Conservation (phyloP, 2,888 invertebrate genomes). For the Caenorhabditis japonica region DNA sequence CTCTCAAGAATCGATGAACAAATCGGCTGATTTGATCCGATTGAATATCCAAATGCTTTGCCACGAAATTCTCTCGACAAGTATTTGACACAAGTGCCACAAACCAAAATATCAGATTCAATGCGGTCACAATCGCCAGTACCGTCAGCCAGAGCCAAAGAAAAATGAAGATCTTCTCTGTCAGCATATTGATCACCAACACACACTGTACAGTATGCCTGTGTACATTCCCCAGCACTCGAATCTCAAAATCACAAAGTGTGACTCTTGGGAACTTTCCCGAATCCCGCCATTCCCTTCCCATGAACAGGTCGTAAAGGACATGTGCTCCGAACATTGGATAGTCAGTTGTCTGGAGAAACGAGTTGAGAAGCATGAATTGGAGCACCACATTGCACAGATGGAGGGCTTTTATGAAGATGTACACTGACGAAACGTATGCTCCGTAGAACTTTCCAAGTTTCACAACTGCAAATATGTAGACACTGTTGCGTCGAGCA, state of each 20-base stretch:
- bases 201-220: conserved; percentile 76
- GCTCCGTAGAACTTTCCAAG: conserved; percentile 79
- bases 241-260: conserved; percentile 78
- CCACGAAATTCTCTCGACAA: conserved; percentile 64
- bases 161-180: conserved; percentile 77
- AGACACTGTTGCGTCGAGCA: conserved; percentile 62
- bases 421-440: conserved; percentile 79
- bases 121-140: conserved; percentile 69
- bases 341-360: conserved; percentile 78
- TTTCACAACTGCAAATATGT: conserved; percentile 66
- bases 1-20: conserved; percentile 73
- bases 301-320: conserved; percentile 78
- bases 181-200: conserved; percentile 76
- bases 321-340: conserved; percentile 79
- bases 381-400: conserved; percentile 69
- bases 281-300: conserved; percentile 76
- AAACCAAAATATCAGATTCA: conserved; percentile 77
- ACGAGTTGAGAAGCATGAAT: conserved; percentile 79
- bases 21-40: conserved; percentile 65
- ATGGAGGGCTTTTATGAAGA: conserved; percentile 78
- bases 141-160: conserved; percentile 77
- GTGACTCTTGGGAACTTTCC: conserved; percentile 78
- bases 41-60: conserved; percentile 64
- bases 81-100: conserved; percentile 67
- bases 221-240: conserved; percentile 78